Percentiles rank a stretch among this genome's conserved stretches.
phyloP scores from a whole-genome alignment of 1,140 invertebrate species.

The Dinothrombium tinctorium region DNA sequence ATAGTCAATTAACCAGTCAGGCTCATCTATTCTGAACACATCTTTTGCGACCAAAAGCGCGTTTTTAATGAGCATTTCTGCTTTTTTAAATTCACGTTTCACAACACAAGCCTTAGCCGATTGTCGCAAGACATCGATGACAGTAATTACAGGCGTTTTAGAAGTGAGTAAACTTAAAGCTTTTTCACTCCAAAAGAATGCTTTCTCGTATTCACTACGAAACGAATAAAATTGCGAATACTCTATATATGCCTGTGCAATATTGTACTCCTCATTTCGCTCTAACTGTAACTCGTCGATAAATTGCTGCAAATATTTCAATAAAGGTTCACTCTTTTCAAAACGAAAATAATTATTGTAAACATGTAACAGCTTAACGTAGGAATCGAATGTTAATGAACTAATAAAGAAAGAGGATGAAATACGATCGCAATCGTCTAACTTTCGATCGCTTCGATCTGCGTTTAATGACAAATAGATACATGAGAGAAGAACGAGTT shows the following conservation, averaged over 20 bases:
- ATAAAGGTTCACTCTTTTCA: background rate
- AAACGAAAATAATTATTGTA: background rate
- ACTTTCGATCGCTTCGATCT: background rate
- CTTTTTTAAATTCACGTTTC: constrained; percentile 52
- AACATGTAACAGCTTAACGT: background rate
- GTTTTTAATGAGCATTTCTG: constrained; percentile 51
- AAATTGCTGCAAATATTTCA: background rate
- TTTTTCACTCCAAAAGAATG: constrained; percentile 37
- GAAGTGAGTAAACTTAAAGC: constrained; percentile 36
- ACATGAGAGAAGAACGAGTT: background rate
- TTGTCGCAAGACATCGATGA: constrained; percentile 51
- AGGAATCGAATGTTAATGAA: background rate
- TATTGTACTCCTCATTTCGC: constrained; percentile 22
- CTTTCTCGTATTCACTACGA: constrained; percentile 53
- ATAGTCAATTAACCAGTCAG: background rate
- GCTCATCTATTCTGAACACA: background rate
- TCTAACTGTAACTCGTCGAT: background rate
- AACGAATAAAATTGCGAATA: constrained; percentile 51
- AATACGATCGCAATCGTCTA: background rate
- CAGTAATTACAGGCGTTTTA: constrained; percentile 18
- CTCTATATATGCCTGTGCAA: constrained; percentile 46
- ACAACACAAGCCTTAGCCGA: constrained; percentile 63
- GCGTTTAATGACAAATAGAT: background rate
- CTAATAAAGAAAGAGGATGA: background rate
- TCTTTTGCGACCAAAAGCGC: constrained; percentile 41